Evolutionary conservation across 35 echinoderm and acorn worm species (phyloP).

Genomic region (Acanthaster planci): DNA sequence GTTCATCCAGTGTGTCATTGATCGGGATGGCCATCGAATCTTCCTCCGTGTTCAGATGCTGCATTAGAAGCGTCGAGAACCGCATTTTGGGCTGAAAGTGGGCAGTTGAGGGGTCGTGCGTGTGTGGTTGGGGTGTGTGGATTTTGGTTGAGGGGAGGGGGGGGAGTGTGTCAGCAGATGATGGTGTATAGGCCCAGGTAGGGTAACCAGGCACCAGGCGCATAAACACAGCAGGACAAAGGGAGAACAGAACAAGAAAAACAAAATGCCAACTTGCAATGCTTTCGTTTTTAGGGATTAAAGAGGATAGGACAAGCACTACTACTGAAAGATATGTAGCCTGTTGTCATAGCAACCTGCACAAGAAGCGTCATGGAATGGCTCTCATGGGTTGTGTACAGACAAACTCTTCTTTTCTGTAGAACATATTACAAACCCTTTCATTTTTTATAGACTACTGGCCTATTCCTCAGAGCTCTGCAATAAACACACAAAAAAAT

Average conservation of each 20-base stretch:
- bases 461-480: too few species aligned
- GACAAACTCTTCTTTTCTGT: too few species aligned
- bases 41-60: not conserved
- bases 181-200: not conserved
- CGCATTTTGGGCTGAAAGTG: slow-evolving; percentile 50
- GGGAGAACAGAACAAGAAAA: slow-evolving; percentile 46
- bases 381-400: too few species aligned
- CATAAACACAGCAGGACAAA: slow-evolving; percentile 12
- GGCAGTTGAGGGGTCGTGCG: slow-evolving; percentile 30
- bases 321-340: not conserved
- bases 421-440: too few species aligned
- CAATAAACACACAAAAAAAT: too few species aligned
- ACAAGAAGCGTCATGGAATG: slow-evolving; percentile 4
- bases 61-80: slow-evolving; percentile 57
- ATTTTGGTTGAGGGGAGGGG: not conserved
- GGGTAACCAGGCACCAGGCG: not conserved
- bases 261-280: slow-evolving; percentile 37
- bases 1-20: not conserved
- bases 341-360: slow-evolving; percentile 13
- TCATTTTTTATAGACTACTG: too few species aligned
- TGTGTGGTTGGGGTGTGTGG: not conserved
- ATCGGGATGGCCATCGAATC: not conserved
- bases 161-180: not conserved
- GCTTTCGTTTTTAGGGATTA: not conserved
- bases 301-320: not conserved